Evolutionary conservation across 1,140 invertebrate genomes (phyloP).

Genomic region (Atta cephalotes): DNA sequence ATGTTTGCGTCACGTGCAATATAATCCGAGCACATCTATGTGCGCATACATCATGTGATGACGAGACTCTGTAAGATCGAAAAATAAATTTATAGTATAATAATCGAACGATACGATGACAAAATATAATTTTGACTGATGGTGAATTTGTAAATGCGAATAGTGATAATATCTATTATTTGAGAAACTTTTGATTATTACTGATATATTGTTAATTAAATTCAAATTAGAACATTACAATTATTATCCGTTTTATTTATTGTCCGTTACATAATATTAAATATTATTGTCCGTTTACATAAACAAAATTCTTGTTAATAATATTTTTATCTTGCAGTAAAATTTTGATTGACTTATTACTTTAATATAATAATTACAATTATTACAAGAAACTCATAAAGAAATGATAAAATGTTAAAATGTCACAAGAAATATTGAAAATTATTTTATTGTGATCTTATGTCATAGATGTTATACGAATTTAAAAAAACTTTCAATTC

Average conservation of each 20-base stretch:
- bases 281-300: neutral
- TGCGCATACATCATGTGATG: conserved; percentile 22
- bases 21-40: conserved; percentile 38
- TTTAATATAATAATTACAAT: conserved; percentile 1
- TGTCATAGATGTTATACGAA: neutral
- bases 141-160: too few species aligned
- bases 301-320: neutral
- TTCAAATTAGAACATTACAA: neutral
- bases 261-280: too few species aligned
- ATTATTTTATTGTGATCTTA: neutral
- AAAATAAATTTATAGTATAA: neutral
- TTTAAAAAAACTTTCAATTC: neutral
- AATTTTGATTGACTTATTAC: neutral
- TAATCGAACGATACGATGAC: neutral
- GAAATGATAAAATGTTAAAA: neutral
- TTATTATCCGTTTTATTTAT: neutral
- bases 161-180: neutral
- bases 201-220: neutral
- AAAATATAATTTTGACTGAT: neutral
- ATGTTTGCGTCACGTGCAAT: conserved; percentile 63
- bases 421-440: neutral
- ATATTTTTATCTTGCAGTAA: neutral
- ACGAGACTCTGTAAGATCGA: neutral
- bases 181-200: neutral
- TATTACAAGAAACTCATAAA: neutral